Conservation (phyloP, 2,113 vertebrate species). For the Burhinus bistriatus region DNA sequence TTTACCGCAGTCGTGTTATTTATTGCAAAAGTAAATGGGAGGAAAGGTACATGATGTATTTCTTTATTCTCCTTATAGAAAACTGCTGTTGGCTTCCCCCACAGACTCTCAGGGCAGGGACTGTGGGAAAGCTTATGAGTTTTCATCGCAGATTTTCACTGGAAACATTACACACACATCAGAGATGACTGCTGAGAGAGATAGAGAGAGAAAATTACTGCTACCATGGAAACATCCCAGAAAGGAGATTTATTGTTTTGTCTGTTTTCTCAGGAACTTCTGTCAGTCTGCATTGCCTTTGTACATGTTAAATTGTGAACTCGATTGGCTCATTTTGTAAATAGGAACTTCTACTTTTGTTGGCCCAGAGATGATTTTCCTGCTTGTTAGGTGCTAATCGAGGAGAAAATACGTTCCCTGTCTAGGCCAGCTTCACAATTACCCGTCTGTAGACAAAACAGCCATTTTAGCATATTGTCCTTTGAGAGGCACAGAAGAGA, state of each 20-base stretch:
- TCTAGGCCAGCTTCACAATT: not conserved
- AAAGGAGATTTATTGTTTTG: not conserved
- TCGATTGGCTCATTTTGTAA: not conserved
- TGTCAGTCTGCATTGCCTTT: not conserved
- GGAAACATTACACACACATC: not conserved
- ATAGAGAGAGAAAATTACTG: not conserved
- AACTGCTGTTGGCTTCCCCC: not conserved
- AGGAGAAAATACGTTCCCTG: not conserved
- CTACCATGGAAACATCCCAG: conserved; percentile 58
- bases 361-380: not conserved
- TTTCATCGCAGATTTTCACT: not conserved
- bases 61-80: not conserved
- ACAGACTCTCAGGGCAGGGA: not conserved
- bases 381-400: not conserved
- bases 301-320: not conserved
- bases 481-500: not conserved
- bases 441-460: not conserved
- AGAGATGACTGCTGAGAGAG: not conserved
- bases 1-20: not conserved
- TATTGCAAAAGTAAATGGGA: not conserved
- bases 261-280: not conserved
- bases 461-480: not conserved
- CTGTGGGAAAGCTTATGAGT: not conserved
- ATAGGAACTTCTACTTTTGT: not conserved
- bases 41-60: not conserved